Conservation (phyloP, 2,888 invertebrate genomes). For the Ceramica pisi region DNA sequence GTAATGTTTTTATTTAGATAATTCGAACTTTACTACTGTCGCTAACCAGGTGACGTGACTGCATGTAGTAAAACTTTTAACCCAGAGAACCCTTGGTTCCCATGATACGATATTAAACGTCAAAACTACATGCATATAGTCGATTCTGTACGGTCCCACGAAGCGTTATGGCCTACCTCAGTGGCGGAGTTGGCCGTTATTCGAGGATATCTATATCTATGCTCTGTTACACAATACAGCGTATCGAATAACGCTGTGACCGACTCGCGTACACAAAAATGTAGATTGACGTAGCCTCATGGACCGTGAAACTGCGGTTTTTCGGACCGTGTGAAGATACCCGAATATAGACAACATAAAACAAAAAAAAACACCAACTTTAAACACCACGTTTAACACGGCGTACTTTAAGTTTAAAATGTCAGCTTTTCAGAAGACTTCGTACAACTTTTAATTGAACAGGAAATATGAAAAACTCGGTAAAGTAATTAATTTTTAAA, state of each 20-base stretch:
- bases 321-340: slow-evolving; percentile 68
- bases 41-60: slow-evolving; percentile 75
- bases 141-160: slow-evolving; percentile 79
- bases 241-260: slow-evolving; percentile 80
- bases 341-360: slow-evolving; percentile 50
- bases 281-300: slow-evolving; percentile 77
- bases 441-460: slow-evolving; percentile 60
- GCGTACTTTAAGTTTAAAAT: slow-evolving; percentile 44
- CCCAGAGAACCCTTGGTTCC: slow-evolving; percentile 78
- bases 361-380: slow-evolving; percentile 28
- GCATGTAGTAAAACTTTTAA: slow-evolving; percentile 71
- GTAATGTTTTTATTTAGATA: slow-evolving; percentile 63
- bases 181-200: slow-evolving; percentile 80
- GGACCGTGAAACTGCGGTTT: slow-evolving; percentile 82
- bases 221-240: slow-evolving; percentile 75
- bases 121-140: slow-evolving; percentile 74
- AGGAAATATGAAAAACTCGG: slow-evolving; percentile 52
- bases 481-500: slow-evolving; percentile 58
- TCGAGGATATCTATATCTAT: slow-evolving; percentile 79
- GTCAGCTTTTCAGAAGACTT: slow-evolving; percentile 39
- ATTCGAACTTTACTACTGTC: slow-evolving; percentile 64
- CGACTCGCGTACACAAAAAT: slow-evolving; percentile 74
- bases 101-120: slow-evolving; percentile 81
- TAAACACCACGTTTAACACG: slow-evolving; percentile 33
- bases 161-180: slow-evolving; percentile 81